Base-by-base conservation (phyloP, 2,888 invertebrate genomes). In the Hofmannophila pseudospretella region DNA sequence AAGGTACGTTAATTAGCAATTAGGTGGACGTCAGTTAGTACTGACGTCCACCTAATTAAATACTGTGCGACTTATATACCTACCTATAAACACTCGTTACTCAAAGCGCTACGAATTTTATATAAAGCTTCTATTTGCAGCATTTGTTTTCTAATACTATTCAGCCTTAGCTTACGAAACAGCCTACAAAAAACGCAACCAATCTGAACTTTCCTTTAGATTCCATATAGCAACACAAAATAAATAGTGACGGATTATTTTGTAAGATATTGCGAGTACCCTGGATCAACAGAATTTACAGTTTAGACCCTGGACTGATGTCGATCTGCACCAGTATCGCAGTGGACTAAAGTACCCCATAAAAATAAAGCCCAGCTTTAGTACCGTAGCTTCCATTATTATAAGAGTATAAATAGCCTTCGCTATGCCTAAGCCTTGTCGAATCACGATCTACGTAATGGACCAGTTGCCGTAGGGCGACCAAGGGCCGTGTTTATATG, bases 401-500 rank as follows among this genome's bases (percentile, higher is more conserved):
- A 43, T 37, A 26, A 40, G 44, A 28, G 20, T 25, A 45, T 40
- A 32, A 38, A 40, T 36, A 36, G 33, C 48, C 46, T 54, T 49
- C 44, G 45, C 49, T 40, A 49, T 50, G 53, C 50, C 45, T 47
- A 48, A 43, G 49, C 40, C 47, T 53, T 58, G 54, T 56, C 54
- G 46, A 48, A 56, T 59, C 58, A 65, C 56, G 60, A 63, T 59
- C 58, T 52, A 51, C 52, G 51, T 59, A 62, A 59, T 55, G 51
- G 53, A 49, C 49, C 45, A 51, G 53, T 39, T 49, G 57, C 56
- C 54, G 39, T 49, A 46, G 49, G 54, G 53, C 45, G 33, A 45
- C 46, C 44, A 40, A 45, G 47, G 49, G 46, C 54, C 45, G 42
- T 46, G 51, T 53, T 42, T 41, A 49, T 52, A 51, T 46, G 52